A percentile compares a stretch with the other conserved stretches of the same genome.
Evolutionary conservation across 2,113 vertebrate species (phyloP).

Genomic region (Diphyllodes magnificus): DNA sequence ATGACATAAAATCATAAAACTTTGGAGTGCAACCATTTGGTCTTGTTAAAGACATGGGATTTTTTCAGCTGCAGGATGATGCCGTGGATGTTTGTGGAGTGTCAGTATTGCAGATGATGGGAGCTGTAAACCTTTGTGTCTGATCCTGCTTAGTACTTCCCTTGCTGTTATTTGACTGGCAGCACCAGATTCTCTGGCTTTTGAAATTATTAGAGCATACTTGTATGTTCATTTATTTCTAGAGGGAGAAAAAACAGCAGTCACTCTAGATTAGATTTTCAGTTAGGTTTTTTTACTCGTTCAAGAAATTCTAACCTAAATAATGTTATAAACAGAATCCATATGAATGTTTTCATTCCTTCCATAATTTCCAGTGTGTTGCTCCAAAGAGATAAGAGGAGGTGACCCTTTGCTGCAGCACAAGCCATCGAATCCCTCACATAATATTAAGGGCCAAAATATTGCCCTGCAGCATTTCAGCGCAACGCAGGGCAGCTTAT

Average conservation of each 20-base stretch:
- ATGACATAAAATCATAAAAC: too few species aligned
- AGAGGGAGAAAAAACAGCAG: neutral
- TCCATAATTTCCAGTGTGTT: neutral
- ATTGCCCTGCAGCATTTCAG: neutral
- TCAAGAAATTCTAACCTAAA: neutral
- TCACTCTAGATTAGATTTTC: neutral
- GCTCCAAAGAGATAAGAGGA: neutral
- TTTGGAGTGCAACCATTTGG: neutral
- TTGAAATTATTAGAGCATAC: neutral
- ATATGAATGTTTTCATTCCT: neutral
- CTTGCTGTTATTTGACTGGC: neutral
- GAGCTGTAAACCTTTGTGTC: neutral
- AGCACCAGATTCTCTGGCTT: neutral
- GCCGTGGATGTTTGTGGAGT: accelerated
- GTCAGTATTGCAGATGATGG: neutral
- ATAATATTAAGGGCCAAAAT: neutral
- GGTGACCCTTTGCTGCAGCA: neutral
- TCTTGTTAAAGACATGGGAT: neutral
- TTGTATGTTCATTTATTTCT: neutral
- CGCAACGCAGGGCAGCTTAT: neutral
- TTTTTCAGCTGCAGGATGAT: neutral
- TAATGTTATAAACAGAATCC: neutral
- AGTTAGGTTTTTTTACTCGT: neutral
- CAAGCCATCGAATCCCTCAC: neutral
- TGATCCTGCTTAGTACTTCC: neutral